Evolutionary conservation across 2,888 invertebrate species (phyloP), one percentile per base, ranked within the genome.

Genomic region (Agelastica alni): DNA sequence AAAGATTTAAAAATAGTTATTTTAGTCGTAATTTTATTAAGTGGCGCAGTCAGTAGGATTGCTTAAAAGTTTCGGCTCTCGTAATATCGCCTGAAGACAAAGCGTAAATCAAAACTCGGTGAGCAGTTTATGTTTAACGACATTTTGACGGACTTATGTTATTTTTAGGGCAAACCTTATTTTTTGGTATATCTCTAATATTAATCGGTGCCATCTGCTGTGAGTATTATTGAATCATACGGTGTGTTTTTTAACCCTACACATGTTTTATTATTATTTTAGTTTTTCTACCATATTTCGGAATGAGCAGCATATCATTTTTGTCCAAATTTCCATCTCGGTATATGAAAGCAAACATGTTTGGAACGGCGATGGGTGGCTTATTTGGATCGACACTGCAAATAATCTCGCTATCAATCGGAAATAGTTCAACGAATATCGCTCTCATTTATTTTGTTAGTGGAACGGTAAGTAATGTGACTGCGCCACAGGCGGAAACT

Each of bases 371-470:
- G 6, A 4, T 42, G 6, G 46, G 56, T 7, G 57, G 52, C 10
- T 14, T 62, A 4, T 54, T 60, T 13, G 54, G 45, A 9, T 54
- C 53, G 6, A 10, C 48, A 1, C 30, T 61, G 18, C 54, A 63
- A 31, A 41, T 63, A 10, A 20, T 60, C 6, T 60, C 58, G 2
- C 42, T 65, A 32, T 30, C 53, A 1, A 39, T 63, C n/a, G 58
- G 58, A 6, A 53, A 57, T 4, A 53, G 54, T 10, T 43, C 60
- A 3, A 58, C 32, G 2, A 34, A 41, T 7, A 43, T 61, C 7
- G 65, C 65, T 9, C 32, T 61, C 9, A 44, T 63, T 2, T 65
- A 65, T 32, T 63, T 65, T 20, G 9, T 32, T 1, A 37, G 51
- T 26, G 65, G 63, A 1, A 52, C 53, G 31, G 47, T 47, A 28